phyloP scores from a whole-genome alignment of 2,888 invertebrate species.

The Conistra vaccinii region DNA sequence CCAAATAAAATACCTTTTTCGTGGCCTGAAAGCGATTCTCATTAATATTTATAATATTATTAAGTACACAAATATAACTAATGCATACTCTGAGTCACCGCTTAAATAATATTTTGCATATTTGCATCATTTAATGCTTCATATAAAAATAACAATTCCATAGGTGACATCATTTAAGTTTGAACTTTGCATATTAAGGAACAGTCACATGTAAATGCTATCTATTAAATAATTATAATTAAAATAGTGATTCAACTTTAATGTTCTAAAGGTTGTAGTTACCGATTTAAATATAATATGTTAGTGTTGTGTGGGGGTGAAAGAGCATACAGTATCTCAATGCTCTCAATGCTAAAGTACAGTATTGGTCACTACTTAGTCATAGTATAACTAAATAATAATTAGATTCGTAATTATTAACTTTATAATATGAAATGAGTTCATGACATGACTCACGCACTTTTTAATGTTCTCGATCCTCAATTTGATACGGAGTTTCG shows the following conservation, averaged over 20 bases:
- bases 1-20: background rate
- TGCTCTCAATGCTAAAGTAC: too few species aligned
- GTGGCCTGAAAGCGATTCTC: background rate
- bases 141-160: background rate
- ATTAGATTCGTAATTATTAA: background rate
- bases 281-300: background rate
- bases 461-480: background rate
- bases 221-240: conserved; percentile 8
- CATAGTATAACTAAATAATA: conserved; percentile 20
- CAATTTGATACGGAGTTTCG: background rate
- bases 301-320: conserved; percentile 22
- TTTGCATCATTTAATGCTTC: background rate
- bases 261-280: conserved; percentile 18
- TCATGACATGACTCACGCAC: background rate
- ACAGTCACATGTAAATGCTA: conserved; percentile 3
- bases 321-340: conserved; percentile 40
- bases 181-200: conserved; percentile 6
- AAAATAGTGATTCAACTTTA: conserved; percentile 26
- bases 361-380: conserved; percentile 10
- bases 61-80: background rate
- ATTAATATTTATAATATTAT: background rate
- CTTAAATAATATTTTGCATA: background rate
- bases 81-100: background rate
- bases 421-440: too few species aligned
- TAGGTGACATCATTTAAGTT: conserved; percentile 3